phyloP scores from a whole-genome alignment of 30 jellyfish, hydroid and myxozoan genomes.

The Catostylus mosaicus region DNA sequence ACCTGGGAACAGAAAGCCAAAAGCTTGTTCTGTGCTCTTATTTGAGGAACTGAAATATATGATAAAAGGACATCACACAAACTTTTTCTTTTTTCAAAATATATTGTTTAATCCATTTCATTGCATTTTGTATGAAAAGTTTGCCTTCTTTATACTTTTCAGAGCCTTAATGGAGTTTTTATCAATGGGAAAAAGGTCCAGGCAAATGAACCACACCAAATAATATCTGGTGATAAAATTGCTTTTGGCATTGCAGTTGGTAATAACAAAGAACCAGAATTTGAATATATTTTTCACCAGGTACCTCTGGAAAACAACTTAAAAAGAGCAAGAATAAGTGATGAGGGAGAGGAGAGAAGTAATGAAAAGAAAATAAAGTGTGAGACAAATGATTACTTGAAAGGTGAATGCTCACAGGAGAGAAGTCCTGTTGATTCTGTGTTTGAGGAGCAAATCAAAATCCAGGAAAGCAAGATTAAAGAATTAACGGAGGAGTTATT shows the following conservation, averaged over 20 bases:
- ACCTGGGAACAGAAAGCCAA: too few species aligned
- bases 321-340: constrained; percentile 19
- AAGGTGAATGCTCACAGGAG: not conserved
- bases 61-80: too few species aligned
- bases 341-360: not conserved
- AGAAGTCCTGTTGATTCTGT: not conserved
- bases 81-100: too few species aligned
- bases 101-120: too few species aligned
- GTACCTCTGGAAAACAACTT: constrained; percentile 7
- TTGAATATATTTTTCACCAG: constrained; percentile 85
- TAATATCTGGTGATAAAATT: constrained; percentile 75
- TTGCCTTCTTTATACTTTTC: constrained; percentile 13
- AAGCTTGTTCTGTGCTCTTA: too few species aligned
- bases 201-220: constrained; percentile 64
- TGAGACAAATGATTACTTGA: not conserved
- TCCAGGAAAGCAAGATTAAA: constrained; percentile 71
- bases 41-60: too few species aligned
- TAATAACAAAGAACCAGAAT: constrained; percentile 69
- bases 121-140: too few species aligned
- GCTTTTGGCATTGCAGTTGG: constrained; percentile 92
- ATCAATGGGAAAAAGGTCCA: constrained; percentile 70
- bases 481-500: constrained; percentile 38
- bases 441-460: constrained; percentile 70
- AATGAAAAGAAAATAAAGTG: constrained; percentile 5
- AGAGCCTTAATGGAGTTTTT: constrained; percentile 95